A percentile compares a stretch with the other conserved stretches of the same genome.
Conservation (phyloP, 2,797 vertebrate species). For the Peromyscus nudipes region DNA sequence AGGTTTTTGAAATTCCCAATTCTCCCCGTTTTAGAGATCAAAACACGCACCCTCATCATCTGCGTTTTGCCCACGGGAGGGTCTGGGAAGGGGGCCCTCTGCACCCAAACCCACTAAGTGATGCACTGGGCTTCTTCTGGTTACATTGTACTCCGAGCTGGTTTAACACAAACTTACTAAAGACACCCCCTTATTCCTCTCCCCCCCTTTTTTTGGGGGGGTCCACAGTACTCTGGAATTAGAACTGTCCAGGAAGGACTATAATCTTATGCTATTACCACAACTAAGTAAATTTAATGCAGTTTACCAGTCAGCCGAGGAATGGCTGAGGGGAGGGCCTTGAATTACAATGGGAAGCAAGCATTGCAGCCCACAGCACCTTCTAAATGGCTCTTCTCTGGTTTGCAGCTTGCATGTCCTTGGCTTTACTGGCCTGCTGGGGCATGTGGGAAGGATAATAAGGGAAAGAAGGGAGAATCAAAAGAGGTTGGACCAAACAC, state of each 20-base stretch:
- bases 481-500: background rate
- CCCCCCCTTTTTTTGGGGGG: no score
- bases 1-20: conserved; percentile 55
- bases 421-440: background rate
- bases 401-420: background rate
- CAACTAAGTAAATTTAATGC: background rate
- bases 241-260: background rate
- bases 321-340: background rate
- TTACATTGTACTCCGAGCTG: background rate
- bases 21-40: conserved; percentile 23
- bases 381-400: background rate
- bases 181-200: background rate
- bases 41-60: background rate
- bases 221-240: background rate
- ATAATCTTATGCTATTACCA: background rate
- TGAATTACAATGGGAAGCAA: background rate
- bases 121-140: background rate
- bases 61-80: background rate
- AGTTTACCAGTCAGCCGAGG: background rate
- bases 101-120: background rate
- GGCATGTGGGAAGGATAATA: background rate
- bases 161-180: conserved; percentile 5
- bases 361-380: background rate
- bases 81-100: background rate
- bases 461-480: background rate